A percentile compares a stretch with the other conserved stretches of the same genome.
These are phyloP conservation scores for Ctenicera cuprea DNA, from an alignment of 2,888 invertebrate genomes.

Conservation along the genomic window DNA sequence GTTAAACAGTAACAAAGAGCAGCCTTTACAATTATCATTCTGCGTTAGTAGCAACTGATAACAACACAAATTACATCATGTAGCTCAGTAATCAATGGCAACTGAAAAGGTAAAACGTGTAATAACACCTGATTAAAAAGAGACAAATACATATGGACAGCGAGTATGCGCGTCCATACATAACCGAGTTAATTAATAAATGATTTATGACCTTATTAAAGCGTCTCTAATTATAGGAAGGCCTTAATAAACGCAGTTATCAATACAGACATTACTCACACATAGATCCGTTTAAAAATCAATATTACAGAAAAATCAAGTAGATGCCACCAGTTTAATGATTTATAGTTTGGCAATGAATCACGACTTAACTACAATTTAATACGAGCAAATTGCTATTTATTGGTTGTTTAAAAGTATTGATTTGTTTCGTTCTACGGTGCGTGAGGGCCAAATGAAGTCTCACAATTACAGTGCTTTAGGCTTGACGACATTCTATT, in stretches of 20 bases:
- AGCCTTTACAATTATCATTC: too few species aligned
- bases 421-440: conserved; percentile 5
- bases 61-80: conserved; percentile 7
- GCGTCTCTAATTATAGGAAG: conserved; percentile 41
- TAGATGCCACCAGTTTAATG: not conserved
- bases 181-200: conserved; percentile 38
- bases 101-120: conserved; percentile 1
- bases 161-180: conserved; percentile 24
- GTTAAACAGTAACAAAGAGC: too few species aligned
- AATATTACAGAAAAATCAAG: not conserved
- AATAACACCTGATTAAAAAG: too few species aligned
- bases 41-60: not conserved
- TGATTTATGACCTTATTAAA: conserved; percentile 45
- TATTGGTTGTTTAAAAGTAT: not conserved
- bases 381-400: conserved; percentile 3
- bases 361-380: not conserved
- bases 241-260: conserved; percentile 42
- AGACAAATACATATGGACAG: conserved; percentile 4
- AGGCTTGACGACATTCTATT: not conserved
- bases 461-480: not conserved
- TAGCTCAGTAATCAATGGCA: not conserved
- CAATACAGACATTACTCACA: conserved; percentile 31
- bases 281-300: conserved; percentile 13
- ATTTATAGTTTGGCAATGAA: not conserved
- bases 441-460: not conserved